These are phyloP conservation scores for Cercocebus atys DNA, from an alignment of 2,113 vertebrate species.

Conservation along the genomic window DNA sequence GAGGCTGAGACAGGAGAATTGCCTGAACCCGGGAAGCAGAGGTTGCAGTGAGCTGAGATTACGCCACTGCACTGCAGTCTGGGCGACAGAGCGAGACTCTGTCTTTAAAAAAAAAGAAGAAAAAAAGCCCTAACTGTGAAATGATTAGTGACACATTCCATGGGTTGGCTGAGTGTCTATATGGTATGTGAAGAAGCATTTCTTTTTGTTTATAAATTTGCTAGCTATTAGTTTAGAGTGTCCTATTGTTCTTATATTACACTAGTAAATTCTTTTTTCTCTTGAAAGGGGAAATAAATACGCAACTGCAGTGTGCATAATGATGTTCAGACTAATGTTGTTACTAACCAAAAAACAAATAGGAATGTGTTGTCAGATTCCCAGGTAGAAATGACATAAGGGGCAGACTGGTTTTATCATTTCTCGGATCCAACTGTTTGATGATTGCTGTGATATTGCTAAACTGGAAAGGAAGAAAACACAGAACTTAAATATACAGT, in stretches of 20 bases:
- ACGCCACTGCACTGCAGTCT: no score
- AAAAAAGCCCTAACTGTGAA: not conserved
- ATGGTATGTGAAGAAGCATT: slow-evolving; percentile 33
- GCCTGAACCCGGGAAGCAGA: no score
- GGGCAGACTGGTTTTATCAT: slow-evolving; percentile 40
- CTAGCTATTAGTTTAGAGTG: slow-evolving; percentile 65
- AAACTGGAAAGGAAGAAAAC: slow-evolving; percentile 27
- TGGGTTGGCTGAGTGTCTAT: not conserved
- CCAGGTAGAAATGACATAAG: slow-evolving; percentile 30
- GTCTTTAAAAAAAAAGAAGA: no score
- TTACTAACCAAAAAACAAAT: slow-evolving; percentile 52
- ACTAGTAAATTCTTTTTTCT: slow-evolving; percentile 68
- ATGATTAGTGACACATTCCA: slow-evolving; percentile 48
- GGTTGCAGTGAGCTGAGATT: no score
- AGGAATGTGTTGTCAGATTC: slow-evolving; percentile 62
- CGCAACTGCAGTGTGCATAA: slow-evolving; percentile 25
- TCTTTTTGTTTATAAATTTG: slow-evolving; percentile 58
- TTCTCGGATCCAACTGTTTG: slow-evolving; percentile 58
- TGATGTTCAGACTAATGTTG: slow-evolving; percentile 58
- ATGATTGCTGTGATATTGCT: slow-evolving; percentile 60
- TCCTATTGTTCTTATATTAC: slow-evolving; percentile 67
- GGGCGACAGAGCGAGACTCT: no score
- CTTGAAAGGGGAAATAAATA: slow-evolving; percentile 64
- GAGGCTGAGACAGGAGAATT: no score
- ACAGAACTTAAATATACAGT: slow-evolving; percentile 29